phyloP scores from a whole-genome alignment of 2,113 vertebrate species.

The Corydoras sp. region DNA sequence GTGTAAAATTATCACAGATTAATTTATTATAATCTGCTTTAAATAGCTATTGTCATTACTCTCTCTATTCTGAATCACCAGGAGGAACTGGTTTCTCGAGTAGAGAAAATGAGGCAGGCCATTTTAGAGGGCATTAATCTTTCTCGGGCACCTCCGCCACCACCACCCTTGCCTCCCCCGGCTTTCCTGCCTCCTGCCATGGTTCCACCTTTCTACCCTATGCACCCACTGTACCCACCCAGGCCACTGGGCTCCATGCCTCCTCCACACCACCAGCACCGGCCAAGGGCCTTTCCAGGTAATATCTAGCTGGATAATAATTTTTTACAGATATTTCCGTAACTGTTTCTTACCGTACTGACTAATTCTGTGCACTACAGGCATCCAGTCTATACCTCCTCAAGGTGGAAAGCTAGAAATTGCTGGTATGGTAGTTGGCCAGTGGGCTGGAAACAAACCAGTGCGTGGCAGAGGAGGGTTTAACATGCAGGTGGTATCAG shows the following conservation, averaged over 20 bases:
- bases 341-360: conserved; percentile 3
- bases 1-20: no score
- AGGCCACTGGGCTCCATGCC: conserved; percentile 75
- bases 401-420: conserved; percentile 91
- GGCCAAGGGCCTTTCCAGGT: conserved; percentile 82
- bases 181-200: conserved; percentile 77
- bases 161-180: conserved; percentile 78
- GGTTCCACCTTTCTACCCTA: conserved; percentile 78
- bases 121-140: conserved; percentile 86
- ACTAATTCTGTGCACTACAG: conserved; percentile 49
- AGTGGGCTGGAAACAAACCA: conserved; percentile 87
- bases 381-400: conserved; percentile 82
- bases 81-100: conserved; percentile 78
- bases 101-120: conserved; percentile 89
- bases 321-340: not conserved
- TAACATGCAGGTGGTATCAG: conserved; percentile 87
- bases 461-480: conserved; percentile 77
- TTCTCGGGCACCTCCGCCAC: conserved; percentile 72
- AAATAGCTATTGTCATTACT: not conserved
- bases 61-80: conserved; percentile 26
- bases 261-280: conserved; percentile 70
- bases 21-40: not conserved
- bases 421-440: conserved; percentile 88
- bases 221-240: conserved; percentile 75
- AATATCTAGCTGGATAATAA: conserved; percentile 3